Evolutionary conservation across 2,888 invertebrate species (phyloP).

Genomic region (Lysandra bellargus): DNA sequence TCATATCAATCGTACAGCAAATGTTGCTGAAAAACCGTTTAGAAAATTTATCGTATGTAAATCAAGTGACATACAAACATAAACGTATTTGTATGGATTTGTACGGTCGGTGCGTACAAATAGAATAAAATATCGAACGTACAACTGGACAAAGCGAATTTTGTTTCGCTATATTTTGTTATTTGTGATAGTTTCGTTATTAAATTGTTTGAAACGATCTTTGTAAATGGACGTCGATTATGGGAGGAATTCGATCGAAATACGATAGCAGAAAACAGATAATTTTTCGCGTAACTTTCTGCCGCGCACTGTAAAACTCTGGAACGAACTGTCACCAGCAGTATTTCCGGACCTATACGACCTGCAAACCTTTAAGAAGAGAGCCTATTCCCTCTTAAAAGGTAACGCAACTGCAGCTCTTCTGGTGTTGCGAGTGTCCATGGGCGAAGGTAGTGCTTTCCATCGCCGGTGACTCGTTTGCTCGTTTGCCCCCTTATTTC

Average conservation of each 20-base stretch:
- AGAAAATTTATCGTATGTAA: constrained; percentile 14
- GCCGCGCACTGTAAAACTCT: no score
- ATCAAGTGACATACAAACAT: not conserved
- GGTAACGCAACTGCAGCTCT: no score
- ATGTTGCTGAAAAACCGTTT: constrained; percentile 13
- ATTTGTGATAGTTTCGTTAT: constrained; percentile 4
- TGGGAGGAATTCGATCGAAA: not conserved
- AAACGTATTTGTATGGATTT: constrained; percentile 17
- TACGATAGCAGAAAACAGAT: not conserved
- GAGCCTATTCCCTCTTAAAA: no score
- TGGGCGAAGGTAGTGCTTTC: no score
- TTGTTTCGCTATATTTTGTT: not conserved
- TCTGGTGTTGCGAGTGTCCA: no score
- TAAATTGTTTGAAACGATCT: constrained; percentile 4
- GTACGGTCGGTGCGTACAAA: not conserved
- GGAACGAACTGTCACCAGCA: no score
- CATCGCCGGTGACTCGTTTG: no score
- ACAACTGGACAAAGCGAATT: not conserved
- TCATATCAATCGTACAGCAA: constrained; percentile 1
- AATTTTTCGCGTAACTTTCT: no score
- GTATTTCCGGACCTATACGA: no score
- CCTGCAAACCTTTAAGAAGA: no score
- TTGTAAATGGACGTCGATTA: not conserved
- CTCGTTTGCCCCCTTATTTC: no score
- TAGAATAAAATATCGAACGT: not conserved